Base-by-base conservation (phyloP, 2,113 vertebrate species). In the Callorhinus ursinus region DNA sequence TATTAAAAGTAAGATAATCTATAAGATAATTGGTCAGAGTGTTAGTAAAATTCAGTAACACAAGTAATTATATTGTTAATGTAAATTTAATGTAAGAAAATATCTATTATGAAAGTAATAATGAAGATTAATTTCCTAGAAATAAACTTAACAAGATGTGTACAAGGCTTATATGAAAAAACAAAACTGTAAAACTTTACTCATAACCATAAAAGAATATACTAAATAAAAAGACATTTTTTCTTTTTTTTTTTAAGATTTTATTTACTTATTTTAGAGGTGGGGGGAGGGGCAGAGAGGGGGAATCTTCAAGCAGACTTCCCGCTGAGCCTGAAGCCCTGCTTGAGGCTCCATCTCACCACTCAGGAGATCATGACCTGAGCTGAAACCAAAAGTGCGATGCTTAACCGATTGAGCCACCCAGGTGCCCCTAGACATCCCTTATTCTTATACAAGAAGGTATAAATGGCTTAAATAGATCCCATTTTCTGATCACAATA, bases 1-100 rank as follows among this genome's bases (percentile, higher is more conserved):
- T 82, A 95, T 76, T 59, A 46, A 53, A 76, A 74, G 63, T 85
- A 81, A 91, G 26, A 83, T 87, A 79, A 93, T 65, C 77, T 92
- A 16, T 51, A 93, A 97, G 31, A 1, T 83, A 83, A 93, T 72
- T 86, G 28, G 15, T 86, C 65, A 93, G 15, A 76, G 88, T 65
- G 5, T 46, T 88, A 65, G 90, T 87, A 93, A 95, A 88, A 49
- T 92, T 85, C 51, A 88, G n/a, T 81, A 88, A 59, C 59, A 89
- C 8, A 51, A 36, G 31, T 74, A 74, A 42, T 49, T 53, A 31
- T 76, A 33, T 39, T 95, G 36, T 46, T 49, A 82, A 74, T 83
- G 89, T 89, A 65, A 42, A 95, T 67, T 87, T 67, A 83, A 83
- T 95, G 15, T 28, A 67, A 74, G 76, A 92, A 57, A 3, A 55